Base-by-base conservation (phyloP, 2,888 invertebrate genomes). In the Imbricaverruca yamaguchii region DNA sequence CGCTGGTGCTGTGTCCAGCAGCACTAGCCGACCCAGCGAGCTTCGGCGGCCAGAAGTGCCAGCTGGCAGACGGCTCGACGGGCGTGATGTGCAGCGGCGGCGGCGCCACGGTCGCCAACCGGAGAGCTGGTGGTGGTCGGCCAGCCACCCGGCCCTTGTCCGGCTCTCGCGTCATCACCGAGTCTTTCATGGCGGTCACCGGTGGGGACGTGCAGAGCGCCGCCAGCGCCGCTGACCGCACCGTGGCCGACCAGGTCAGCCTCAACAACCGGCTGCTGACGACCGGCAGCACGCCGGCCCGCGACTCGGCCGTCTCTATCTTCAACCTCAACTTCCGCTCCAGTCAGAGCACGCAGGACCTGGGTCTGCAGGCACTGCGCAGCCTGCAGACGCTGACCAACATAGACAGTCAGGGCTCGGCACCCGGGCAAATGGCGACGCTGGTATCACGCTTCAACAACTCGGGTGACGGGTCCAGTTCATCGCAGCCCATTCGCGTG, bases 261-360 rank as follows among this genome's bases (percentile, higher is more conserved):
- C 74, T 55, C 9, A 21, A 23, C 74, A 55, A 15, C 53, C 18
- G 9, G 21, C 55, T 55, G 53, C 12, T 10, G 0, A 3, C 74
- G 3, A 10, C 55, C 59, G 59, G 59, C 59, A 11, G 15, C 11
- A 59, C 59, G 7, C 59, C 59, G 8, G 74, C 12, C 10, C 39
- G 18, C 11, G 8, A 12, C 39, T 55, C 53, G 21, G 8, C 55
- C 10, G 21, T n/a, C 6, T 53, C 23, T 9, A 21, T 74, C 74
- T 74, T 74, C 74, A 74, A 74, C 21, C 74, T 74, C 15, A 74
- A 74, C 74, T 74, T 74, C 55, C 74, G 74, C 55, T 55, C 53
- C 55, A 55, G 15, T 18, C 53, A 21, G 74, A 21, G 10, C 6
- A 9, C 10, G 53, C 74, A 74, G 55, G 21, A 53, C 8, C 55